Base-by-base conservation (phyloP, 2,797 vertebrate species). In the Pipistrellus pygmaeus region DNA sequence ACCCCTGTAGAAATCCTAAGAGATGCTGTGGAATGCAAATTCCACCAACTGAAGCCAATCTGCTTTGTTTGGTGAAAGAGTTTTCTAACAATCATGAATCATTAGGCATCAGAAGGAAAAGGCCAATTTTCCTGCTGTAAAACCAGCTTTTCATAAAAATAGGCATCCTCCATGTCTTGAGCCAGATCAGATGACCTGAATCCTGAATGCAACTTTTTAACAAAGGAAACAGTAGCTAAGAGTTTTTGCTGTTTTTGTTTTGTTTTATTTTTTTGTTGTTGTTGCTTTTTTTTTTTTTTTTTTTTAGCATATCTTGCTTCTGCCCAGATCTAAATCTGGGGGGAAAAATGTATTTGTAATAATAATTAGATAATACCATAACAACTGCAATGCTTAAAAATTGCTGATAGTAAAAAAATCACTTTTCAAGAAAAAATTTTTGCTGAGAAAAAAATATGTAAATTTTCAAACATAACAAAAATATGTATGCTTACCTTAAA, bases 401-500 rank as follows among this genome's bases (percentile, higher is more conserved):
- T 53, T 53, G 66, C 0, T 83, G 25, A n/a, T 88, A 93, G 90
- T 87, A 92, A 93, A 94, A 95, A 35, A 88, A 72, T 48, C 23
- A 35, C 9, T 71, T 92, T n/a, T n/a, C 41, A 89, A 95, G 84
- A 32, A 71, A 91, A 64, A 55, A 25, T 60, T 46, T 66, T 30
- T 88, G 13, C 66, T 75, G 75, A 88, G 51, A 94, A 83, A 81
- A 92, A 92, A 88, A 71, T 0, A 53, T 7, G 30, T 66, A 68
- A 48, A 62, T 53, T 92, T 82, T 73, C 35, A 83, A 93, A 51
- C 21, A 35, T 30, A 75, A 82, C 5, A 71, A 75, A 88, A 92
- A 88, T 76, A 60, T 85, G 30, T 21, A 72, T 41, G 1, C 23
- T 46, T 93, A 87, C 85, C 80, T 78, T 96, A 77, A 97, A 90